Percentiles rank a stretch among this genome's conserved stretches.
These are phyloP conservation scores for Podarcis siculus DNA, from an alignment of 2,797 vertebrate species.

Conservation along the genomic window DNA sequence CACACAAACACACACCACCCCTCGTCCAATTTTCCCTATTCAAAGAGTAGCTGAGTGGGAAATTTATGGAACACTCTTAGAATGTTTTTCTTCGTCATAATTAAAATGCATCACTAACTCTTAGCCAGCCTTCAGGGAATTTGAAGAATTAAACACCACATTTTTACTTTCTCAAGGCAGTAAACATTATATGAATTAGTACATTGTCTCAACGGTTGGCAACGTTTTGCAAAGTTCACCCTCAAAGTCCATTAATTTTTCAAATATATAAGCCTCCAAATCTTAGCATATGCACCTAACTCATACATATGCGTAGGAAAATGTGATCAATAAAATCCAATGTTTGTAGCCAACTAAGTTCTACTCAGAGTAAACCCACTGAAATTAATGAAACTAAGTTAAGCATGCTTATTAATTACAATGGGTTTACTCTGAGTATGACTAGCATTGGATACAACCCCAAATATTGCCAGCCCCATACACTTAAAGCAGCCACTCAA, in stretches of 20 bases:
- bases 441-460: no score
- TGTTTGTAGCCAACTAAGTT: no score
- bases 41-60: slow-evolving; percentile 14
- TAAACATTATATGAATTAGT: slow-evolving; percentile 59
- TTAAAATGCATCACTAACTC: slow-evolving; percentile 23
- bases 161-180: slow-evolving; percentile 12
- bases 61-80: slow-evolving; percentile 26
- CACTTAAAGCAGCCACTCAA: not conserved
- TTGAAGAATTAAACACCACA: slow-evolving; percentile 32
- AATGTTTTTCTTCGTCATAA: slow-evolving; percentile 3
- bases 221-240: slow-evolving; percentile 50
- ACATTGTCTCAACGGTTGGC: slow-evolving; percentile 36
- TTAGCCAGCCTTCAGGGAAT: slow-evolving; percentile 1
- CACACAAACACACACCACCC: no score
- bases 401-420: no score
- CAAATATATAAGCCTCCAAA: slow-evolving; percentile 49
- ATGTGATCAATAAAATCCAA: no score
- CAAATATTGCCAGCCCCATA: not conserved
- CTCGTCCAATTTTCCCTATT: not conserved
- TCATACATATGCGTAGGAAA: not conserved
- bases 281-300: slow-evolving; percentile 43
- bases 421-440: no score
- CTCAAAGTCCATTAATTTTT: slow-evolving; percentile 53
- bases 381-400: no score
- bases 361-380: no score